Base-by-base conservation (phyloP, 2,113 vertebrate genomes). In the Rhea americana region DNA sequence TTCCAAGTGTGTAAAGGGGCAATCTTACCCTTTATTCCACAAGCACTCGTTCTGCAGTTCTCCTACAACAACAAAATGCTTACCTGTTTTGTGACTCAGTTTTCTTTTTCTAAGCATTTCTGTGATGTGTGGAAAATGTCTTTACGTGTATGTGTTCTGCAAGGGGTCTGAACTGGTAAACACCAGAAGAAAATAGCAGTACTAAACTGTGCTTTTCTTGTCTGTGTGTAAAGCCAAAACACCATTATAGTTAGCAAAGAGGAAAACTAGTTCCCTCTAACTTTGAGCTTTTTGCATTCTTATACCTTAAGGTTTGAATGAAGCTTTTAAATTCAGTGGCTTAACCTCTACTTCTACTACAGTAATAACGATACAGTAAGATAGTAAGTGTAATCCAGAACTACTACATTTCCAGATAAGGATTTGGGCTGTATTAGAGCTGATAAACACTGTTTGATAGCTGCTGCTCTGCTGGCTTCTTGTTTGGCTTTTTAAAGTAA, bases 91-190 rank as follows among this genome's bases (percentile, higher is more conserved):
- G 50, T 85, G 48, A 15, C 63, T 53, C 0, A 0, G 0, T 75
- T 71, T 86, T 82, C 22, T 82, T 82, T 71, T 50, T 43, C 43
- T 41, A 48, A 66, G 63, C 13, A 1, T 37, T 84, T 84, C 63
- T 0, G 0, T 55, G 22, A 11, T 13, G 2, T 11, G 1, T 39
- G 43, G 35, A 14, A 77, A 80, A 79, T 19, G 53, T 28, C 61
- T 88, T 70, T 83, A 28, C 5, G 0, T 18, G 13, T n/a, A 13
- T 7, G 11, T 0, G 21, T 7, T 55, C 0, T 63, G 2, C 66
- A 67, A 67, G 61, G 41, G 81, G 26, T 22, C 37, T 51, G 39
- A 51, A 45, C 30, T 25, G 32, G 32, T 74, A 73, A 76, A 79
- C 32, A 41, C 13, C 24, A 16, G 37, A 66, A 62, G 30, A 30